These are phyloP conservation scores for Gobio occitaniae DNA, from an alignment of 2,797 vertebrate species.

Conservation along the genomic window DNA sequence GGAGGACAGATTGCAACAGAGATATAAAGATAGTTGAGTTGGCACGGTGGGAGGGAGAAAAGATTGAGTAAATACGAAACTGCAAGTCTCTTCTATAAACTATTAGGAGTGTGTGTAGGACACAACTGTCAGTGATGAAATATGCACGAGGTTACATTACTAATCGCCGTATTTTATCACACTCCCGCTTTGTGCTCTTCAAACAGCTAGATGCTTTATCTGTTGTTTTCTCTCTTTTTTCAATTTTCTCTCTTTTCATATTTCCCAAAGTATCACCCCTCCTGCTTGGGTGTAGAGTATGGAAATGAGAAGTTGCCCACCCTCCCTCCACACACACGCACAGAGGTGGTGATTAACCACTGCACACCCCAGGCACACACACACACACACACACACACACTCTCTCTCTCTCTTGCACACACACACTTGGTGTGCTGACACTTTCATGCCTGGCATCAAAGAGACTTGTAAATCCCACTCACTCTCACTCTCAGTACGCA, in stretches of 20 bases:
- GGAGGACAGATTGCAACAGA: conserved; percentile 42
- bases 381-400: not conserved
- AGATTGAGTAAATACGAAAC: conserved; percentile 26
- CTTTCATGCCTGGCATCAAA: conserved; percentile 65
- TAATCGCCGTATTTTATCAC: conserved; percentile 54
- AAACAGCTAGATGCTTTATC: conserved; percentile 21
- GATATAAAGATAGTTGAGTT: conserved; percentile 51
- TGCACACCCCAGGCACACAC: conserved; percentile 58
- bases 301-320: conserved; percentile 62
- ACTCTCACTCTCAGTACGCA: conserved; percentile 39
- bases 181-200: conserved; percentile 37
- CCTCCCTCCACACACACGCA: conserved; percentile 29
- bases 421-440: conserved; percentile 60
- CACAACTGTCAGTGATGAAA: conserved; percentile 66
- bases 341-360: conserved; percentile 68
- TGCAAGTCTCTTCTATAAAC: conserved; percentile 21
- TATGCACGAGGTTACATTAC: conserved; percentile 57
- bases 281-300: conserved; percentile 56
- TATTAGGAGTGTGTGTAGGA: conserved; percentile 70
- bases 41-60: conserved; percentile 9
- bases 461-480: conserved; percentile 68
- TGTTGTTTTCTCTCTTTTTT: conserved; percentile 43
- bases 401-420: conserved; percentile 1
- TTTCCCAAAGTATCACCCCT: conserved; percentile 54
- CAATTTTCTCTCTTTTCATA: conserved; percentile 37